phyloP scores from a whole-genome alignment of 2,113 vertebrate genomes.

The Mugil cephalus region DNA sequence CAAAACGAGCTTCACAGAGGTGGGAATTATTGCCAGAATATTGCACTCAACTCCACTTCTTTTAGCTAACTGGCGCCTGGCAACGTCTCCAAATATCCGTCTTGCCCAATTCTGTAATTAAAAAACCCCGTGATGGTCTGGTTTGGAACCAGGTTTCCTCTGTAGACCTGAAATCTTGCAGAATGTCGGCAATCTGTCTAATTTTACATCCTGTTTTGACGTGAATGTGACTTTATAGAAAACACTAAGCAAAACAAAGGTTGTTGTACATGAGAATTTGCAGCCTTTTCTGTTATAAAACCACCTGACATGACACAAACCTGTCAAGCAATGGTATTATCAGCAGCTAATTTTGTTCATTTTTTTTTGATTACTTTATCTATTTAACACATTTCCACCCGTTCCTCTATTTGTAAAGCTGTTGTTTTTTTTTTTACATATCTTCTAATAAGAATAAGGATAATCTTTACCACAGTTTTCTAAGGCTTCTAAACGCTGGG shows the following conservation, averaged over 20 bases:
- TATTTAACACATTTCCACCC: not conserved
- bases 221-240: not conserved
- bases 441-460: too few relatives aligned
- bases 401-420: not conserved
- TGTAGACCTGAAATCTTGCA: not conserved
- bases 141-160: not conserved
- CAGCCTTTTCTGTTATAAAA: not conserved
- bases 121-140: not conserved
- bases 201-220: not conserved
- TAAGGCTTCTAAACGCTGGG: not conserved
- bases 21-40: not conserved
- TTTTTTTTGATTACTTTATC: not conserved
- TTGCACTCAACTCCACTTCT: not conserved
- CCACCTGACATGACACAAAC: too few relatives aligned
- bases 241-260: not conserved
- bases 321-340: slow-evolving; percentile 7
- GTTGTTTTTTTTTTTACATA: too few relatives aligned
- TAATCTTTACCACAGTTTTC: not conserved
- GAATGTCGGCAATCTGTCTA: too few relatives aligned
- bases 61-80: not conserved
- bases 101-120: not conserved
- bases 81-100: too few relatives aligned
- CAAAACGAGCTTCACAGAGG: not conserved
- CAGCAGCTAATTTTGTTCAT: slow-evolving; percentile 33
- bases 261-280: not conserved